Evolutionary conservation across 2,113 vertebrate genomes (phyloP).

Genomic region (Bos indicus): DNA sequence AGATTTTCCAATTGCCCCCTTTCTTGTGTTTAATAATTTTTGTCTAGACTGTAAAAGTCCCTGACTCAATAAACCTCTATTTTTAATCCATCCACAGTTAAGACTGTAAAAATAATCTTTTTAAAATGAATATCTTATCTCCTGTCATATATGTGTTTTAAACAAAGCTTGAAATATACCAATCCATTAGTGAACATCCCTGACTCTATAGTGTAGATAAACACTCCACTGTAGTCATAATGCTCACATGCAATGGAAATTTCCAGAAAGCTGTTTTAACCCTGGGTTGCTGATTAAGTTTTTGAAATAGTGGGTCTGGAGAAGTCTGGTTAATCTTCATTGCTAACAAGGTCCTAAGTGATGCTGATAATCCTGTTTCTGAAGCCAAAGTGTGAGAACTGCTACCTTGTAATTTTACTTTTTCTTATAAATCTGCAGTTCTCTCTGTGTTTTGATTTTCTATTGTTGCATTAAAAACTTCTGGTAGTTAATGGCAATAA

Average conservation of each 20-base stretch:
- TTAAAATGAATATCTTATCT: not conserved
- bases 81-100: not conserved
- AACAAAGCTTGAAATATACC: not conserved
- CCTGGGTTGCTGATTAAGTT: not conserved
- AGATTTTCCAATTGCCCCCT: not conserved
- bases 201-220: not conserved
- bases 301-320: not conserved
- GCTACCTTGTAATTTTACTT: not conserved
- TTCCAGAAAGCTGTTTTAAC: not conserved
- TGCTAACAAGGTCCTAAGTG: not conserved
- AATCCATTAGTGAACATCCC: not conserved
- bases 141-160: not conserved
- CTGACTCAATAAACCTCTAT: not conserved
- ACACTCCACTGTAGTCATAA: no score
- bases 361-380: not conserved
- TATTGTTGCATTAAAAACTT: not conserved
- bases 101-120: not conserved
- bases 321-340: not conserved
- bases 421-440: not conserved
- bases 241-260: not conserved
- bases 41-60: not conserved
- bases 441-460: not conserved
- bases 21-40: not conserved
- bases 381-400: not conserved
- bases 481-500: not conserved